Evolutionary conservation across 2,888 invertebrate species (phyloP).

Genomic region (Melanotus villosus): DNA sequence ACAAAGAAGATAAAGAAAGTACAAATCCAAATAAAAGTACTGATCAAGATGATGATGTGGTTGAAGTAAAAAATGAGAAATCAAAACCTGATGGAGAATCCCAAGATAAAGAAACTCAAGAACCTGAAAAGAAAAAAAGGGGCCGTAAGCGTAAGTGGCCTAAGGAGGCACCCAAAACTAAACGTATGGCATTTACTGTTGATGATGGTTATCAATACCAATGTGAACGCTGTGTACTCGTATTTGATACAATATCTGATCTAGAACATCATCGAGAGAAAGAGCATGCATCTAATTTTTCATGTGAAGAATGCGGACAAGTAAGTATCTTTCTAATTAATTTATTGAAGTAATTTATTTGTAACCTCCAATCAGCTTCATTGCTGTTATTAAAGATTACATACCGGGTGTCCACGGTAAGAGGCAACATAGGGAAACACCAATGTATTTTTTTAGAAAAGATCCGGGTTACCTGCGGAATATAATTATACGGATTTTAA

Average conservation of each 20-base stretch:
- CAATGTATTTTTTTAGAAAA: no score
- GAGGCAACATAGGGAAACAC: no score
- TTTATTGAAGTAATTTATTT: no score
- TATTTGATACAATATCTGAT: slow-evolving; percentile 61
- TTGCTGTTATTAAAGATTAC: no score
- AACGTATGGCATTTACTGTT: slow-evolving; percentile 51
- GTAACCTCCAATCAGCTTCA: no score
- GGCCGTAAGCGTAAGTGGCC: slow-evolving; percentile 64
- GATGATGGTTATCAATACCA: slow-evolving; percentile 65
- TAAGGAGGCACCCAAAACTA: slow-evolving; percentile 52
- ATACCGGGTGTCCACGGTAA: no score
- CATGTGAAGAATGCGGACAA: slow-evolving; percentile 67
- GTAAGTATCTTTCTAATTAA: no score
- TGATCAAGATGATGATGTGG: neutral
- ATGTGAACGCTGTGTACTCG: slow-evolving; percentile 65
- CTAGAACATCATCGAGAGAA: slow-evolving; percentile 64
- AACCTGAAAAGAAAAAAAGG: slow-evolving; percentile 59
- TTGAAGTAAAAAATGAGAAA: neutral
- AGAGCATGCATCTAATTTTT: slow-evolving; percentile 66
- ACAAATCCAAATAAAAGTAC: neutral
- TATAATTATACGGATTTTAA: no score
- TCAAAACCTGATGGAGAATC: slow-evolving; percentile 7
- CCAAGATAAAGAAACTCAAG: slow-evolving; percentile 39
- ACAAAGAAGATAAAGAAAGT: slow-evolving; percentile 33
- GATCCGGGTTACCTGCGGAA: no score